Base-by-base conservation (phyloP, 2,888 invertebrate genomes). In the Calliphora vomitoria region DNA sequence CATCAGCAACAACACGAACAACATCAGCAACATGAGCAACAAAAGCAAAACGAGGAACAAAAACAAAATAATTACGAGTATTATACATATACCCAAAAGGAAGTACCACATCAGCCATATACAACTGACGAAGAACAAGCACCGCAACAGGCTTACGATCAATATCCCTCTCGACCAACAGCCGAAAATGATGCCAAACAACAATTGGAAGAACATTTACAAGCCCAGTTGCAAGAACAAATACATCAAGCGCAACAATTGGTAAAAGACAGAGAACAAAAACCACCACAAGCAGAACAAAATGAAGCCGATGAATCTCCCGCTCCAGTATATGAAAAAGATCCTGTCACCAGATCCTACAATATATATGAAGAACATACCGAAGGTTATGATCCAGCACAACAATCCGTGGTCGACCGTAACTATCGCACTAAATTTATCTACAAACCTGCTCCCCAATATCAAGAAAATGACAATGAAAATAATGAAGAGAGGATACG, bases 291-390 rank as follows among this genome's bases (percentile, higher is more conserved):
- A 53, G 41, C 71, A 79, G 15, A 82, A 85, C 64, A 38, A 74
- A 66, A 38, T 79, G 44, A 71, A 68, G 74, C 74, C 0, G 79
- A 85, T 8, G 64, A 90, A 0, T 78, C 86, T 5, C 90, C 91
- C 0, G 91, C 91, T 1, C 90, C 92, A 0, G 90, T 91, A 5
- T 93, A 91, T 81, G 93, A 93, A 78, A 91, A 92, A 66, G 93
- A 93, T 38, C 90, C 90, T 3, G 90, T 91, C 6, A 91, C 91
- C 0, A 90, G 91, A 15, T 91, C 91, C 4, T 91, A 91, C 11
- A 90, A 92, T 20, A 90, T 90, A 8, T 91, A 90, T 87, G 89
- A 91, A 84, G 89, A 91, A 82, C 41, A 75, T 78, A 44, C 84
- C 66, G 68, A 71, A 55, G 31, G 88, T 35, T 88, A 88, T 47